These are phyloP conservation scores for Drosophila meridionalis DNA, from an alignment of 2,888 invertebrate genomes.

Conservation along the genomic window DNA sequence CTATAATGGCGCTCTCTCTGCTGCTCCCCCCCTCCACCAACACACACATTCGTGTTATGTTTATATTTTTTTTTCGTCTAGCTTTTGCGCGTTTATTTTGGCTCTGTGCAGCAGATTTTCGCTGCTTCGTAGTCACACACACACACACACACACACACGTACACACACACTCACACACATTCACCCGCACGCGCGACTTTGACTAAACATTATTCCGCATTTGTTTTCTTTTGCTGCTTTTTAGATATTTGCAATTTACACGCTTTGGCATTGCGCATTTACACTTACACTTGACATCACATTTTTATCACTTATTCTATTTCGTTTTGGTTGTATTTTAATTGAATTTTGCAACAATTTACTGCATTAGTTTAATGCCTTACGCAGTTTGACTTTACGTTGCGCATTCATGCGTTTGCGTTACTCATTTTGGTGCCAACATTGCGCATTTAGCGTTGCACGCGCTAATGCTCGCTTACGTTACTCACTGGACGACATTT, in stretches of 20 bases:
- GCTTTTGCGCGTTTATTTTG: slow-evolving; percentile 62
- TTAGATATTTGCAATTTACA: neutral
- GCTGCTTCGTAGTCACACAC: slow-evolving; percentile 34
- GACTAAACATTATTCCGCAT: slow-evolving; percentile 26
- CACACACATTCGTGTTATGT: slow-evolving; percentile 28
- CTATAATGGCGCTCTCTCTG: neutral
- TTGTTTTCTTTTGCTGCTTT: slow-evolving; percentile 9
- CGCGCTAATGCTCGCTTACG: slow-evolving; percentile 26
- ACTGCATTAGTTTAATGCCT: slow-evolving; percentile 54
- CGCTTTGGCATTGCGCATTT: neutral
- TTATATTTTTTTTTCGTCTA: slow-evolving; percentile 41
- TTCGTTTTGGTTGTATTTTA: slow-evolving; percentile 34
- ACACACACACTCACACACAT: slow-evolving; percentile 15
- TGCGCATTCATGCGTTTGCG: slow-evolving; percentile 47
- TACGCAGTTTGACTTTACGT: slow-evolving; percentile 46
- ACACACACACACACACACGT: slow-evolving; percentile 15
- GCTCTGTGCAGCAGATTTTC: slow-evolving; percentile 44
- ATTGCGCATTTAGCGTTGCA: slow-evolving; percentile 34
- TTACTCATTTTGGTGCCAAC: slow-evolving; percentile 45
- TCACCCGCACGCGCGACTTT: slow-evolving; percentile 29
- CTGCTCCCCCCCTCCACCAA: neutral
- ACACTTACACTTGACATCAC: slow-evolving; percentile 75
- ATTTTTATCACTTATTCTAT: slow-evolving; percentile 68
- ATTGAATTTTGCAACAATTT: slow-evolving; percentile 56
- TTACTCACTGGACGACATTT: slow-evolving; percentile 25